A percentile compares a stretch with the other conserved stretches of the same genome.
phyloP scores from a whole-genome alignment of 2,113 vertebrate genomes.

The Hippopotamus amphibius region DNA sequence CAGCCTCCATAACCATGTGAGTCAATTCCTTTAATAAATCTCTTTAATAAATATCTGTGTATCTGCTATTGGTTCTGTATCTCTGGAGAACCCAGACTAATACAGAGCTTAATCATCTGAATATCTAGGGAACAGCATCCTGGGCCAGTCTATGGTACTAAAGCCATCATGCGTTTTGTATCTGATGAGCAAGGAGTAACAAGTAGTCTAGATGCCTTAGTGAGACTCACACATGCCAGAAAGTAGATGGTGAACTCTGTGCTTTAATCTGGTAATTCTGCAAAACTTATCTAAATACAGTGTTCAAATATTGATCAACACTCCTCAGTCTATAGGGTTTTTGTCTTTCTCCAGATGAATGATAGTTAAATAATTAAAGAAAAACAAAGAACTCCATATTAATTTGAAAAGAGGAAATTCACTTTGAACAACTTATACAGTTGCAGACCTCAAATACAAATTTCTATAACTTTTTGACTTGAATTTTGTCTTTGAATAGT shows the following conservation, averaged over 20 bases:
- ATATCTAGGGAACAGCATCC: not conserved
- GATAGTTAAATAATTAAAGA: not conserved
- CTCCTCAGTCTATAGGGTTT: not conserved
- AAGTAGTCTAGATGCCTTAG: not conserved
- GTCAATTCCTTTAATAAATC: not conserved
- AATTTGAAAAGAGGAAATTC: not conserved
- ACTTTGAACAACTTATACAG: not conserved
- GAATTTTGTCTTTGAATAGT: not conserved
- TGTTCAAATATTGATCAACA: not conserved
- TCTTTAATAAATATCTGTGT: not conserved
- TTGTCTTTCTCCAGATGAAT: not conserved
- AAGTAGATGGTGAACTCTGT: not conserved
- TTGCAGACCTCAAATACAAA: not conserved
- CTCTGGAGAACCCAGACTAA: not conserved
- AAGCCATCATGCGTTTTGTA: not conserved
- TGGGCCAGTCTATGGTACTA: not conserved
- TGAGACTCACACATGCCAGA: not conserved
- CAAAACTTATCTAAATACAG: not conserved
- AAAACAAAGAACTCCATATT: not conserved
- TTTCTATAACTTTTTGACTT: not conserved
- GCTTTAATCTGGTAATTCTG: not conserved
- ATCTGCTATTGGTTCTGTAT: not conserved
- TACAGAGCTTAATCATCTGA: not conserved
- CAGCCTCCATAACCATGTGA: not conserved
- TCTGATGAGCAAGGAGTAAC: not conserved